A percentile compares a stretch with the other conserved stretches of the same genome.
Conservation (phyloP, 1,140 invertebrate species). For the Homalodisca vitripennis region DNA sequence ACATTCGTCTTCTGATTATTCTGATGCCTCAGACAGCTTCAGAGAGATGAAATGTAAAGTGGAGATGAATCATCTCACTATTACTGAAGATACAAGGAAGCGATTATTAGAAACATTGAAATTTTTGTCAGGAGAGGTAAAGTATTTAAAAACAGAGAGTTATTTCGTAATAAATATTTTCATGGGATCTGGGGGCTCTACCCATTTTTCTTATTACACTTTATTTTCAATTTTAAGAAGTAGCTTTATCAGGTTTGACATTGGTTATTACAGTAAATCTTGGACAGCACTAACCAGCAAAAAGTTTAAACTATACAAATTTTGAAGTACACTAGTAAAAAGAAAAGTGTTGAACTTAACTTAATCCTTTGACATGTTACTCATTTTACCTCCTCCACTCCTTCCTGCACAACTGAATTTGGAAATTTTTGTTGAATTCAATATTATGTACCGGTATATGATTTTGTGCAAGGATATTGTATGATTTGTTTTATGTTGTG, state of each 20-base stretch:
- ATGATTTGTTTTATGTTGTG: too few species aligned
- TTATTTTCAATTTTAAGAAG: background rate
- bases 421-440: too few species aligned
- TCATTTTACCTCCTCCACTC: too few species aligned
- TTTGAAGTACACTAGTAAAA: too few species aligned
- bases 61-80: conserved; percentile 65
- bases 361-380: too few species aligned
- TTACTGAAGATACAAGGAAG: conserved; percentile 64
- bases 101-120: conserved; percentile 67
- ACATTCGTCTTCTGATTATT: too few species aligned
- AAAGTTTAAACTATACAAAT: background rate
- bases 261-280: background rate
- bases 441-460: too few species aligned
- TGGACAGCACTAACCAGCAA: background rate
- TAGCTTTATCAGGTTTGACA: background rate
- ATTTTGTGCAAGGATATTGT: too few species aligned
- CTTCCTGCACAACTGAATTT: too few species aligned
- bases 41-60: too few species aligned
- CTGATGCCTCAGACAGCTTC: too few species aligned
- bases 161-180: conserved; percentile 20
- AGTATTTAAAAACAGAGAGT: conserved; percentile 27
- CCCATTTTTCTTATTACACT: background rate
- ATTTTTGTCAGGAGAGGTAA: conserved; percentile 63
- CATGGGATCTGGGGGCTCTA: background rate
- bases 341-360: too few species aligned